phyloP scores from a whole-genome alignment of 2,888 invertebrate species.

The Clunio marinus region DNA sequence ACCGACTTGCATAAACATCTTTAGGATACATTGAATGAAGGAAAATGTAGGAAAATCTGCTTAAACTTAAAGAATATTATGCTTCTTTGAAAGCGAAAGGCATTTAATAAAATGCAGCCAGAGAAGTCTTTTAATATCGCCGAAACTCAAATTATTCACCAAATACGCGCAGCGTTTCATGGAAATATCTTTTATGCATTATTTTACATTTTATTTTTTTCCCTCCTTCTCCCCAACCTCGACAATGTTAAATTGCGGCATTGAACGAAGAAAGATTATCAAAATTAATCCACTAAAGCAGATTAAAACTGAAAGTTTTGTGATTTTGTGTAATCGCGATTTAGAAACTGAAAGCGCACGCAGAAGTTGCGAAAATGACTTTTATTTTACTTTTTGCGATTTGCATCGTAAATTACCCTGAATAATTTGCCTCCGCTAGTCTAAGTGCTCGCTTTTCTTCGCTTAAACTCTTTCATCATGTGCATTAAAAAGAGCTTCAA shows the following conservation, averaged over 20 bases:
- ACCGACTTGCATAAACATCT: constrained; percentile 9
- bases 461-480: constrained; percentile 25
- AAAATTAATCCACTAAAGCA: constrained; percentile 3
- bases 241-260: background rate
- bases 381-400: background rate
- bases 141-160: no score
- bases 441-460: constrained; percentile 19
- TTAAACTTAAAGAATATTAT: background rate
- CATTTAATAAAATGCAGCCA: background rate
- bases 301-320: constrained; percentile 18
- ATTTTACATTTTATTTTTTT: constrained; percentile 3
- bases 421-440: constrained; percentile 26
- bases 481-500: background rate
- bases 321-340: constrained; percentile 23
- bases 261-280: constrained; percentile 2
- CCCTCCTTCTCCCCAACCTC: background rate
- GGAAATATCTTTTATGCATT: constrained; percentile 1
- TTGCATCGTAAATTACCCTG: constrained; percentile 28
- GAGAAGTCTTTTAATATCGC: no score
- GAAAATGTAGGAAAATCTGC: constrained; percentile 19
- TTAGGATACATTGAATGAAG: background rate
- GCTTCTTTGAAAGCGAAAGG: constrained; percentile 11
- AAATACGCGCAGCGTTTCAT: background rate
- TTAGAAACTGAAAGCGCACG: constrained; percentile 35
- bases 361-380: constrained; percentile 32